Evolutionary conservation across 2,888 invertebrate genomes (phyloP).

Genomic region (Gandaritis pyraliata): DNA sequence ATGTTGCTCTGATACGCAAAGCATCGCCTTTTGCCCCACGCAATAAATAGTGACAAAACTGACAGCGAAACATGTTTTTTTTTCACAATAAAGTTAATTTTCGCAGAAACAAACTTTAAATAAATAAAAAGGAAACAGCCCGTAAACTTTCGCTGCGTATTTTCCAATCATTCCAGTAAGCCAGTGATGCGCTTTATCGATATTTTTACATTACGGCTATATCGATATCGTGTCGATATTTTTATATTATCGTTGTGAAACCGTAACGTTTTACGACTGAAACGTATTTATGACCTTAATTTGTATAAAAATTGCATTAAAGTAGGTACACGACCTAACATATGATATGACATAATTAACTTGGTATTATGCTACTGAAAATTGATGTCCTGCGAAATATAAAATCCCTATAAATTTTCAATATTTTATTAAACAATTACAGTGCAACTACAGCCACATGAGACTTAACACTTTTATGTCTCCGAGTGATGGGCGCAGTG

Average conservation of each 20-base stretch:
- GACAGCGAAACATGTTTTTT: constrained; percentile 2
- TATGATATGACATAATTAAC: no score
- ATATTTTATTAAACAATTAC: background rate
- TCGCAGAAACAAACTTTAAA: constrained; percentile 15
- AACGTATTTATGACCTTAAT: constrained; percentile 3
- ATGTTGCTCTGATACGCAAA: background rate
- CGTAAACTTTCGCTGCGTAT: constrained; percentile 48
- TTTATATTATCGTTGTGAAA: constrained; percentile 22
- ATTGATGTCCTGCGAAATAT: no score
- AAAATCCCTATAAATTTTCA: no score
- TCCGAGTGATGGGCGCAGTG: no score
- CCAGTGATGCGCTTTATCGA: constrained; percentile 36
- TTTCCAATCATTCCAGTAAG: constrained; percentile 48
- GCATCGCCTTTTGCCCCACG: background rate
- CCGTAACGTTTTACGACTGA: constrained; percentile 27
- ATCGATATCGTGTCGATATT: constrained; percentile 29
- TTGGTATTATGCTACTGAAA: no score
- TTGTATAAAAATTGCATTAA: constrained; percentile 5
- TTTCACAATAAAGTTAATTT: constrained; percentile 10
- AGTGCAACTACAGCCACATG: no score
- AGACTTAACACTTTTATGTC: no score
- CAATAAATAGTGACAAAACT: constrained; percentile 7
- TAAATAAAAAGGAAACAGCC: constrained; percentile 37
- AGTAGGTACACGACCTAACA: no score
- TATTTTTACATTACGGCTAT: constrained; percentile 28